Evolutionary conservation across 2,797 vertebrate genomes (phyloP).

Genomic region (Esox masquinongy): DNA sequence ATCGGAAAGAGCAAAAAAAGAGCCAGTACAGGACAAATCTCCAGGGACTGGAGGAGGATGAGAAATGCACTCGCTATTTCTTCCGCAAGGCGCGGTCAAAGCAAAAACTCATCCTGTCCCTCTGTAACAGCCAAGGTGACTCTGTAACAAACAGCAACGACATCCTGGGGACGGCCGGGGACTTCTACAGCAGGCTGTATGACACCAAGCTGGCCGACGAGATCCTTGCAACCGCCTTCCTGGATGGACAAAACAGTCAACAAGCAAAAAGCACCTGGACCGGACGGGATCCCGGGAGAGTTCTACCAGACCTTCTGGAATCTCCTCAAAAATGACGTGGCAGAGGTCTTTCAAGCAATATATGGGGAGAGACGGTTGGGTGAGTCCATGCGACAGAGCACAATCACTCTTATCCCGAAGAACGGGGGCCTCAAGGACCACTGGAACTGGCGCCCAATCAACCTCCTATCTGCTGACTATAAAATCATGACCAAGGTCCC

Average conservation of each 20-base stretch:
- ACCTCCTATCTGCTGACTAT: too few species aligned
- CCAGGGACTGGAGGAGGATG: too few species aligned
- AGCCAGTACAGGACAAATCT: background rate
- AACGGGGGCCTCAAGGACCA: too few species aligned
- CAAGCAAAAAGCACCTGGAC: background rate
- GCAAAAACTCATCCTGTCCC: background rate
- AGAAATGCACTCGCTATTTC: background rate
- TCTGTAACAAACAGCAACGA: background rate
- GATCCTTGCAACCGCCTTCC: too few species aligned
- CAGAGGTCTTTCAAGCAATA: background rate
- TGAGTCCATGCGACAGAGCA: too few species aligned
- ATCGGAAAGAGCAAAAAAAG: too few species aligned
- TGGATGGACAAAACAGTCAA: background rate
- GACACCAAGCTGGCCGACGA: too few species aligned
- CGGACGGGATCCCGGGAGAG: background rate
- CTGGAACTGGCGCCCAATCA: too few species aligned
- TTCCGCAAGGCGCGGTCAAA: too few species aligned
- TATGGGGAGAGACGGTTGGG: background rate
- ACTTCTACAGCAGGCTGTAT: too few species aligned
- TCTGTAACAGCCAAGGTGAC: background rate
- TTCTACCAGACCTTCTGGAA: background rate
- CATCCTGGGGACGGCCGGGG: background rate
- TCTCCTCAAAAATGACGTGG: background rate
- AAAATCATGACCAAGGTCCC: too few species aligned
- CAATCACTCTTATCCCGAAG: too few species aligned